Percentiles rank a stretch among this genome's conserved stretches.
These are phyloP conservation scores for Kudoa iwatai DNA, from an alignment of 30 jellyfish, hydroid and myxozoan genomes.

Conservation along the genomic window DNA sequence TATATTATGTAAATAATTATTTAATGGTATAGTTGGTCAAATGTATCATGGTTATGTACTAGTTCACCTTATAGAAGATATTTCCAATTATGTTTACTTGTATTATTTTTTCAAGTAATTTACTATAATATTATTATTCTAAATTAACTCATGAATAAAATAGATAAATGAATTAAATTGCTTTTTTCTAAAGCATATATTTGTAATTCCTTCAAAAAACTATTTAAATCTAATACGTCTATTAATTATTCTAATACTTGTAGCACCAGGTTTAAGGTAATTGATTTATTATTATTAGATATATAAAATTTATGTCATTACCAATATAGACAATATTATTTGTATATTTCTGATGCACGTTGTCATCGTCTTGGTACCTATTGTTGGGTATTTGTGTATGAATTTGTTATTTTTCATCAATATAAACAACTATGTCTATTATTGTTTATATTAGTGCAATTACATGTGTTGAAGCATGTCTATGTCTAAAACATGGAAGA, in stretches of 20 bases:
- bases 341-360: constrained; percentile 40
- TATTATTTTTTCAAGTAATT: too few relatives aligned
- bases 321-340: constrained; percentile 21
- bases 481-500: too few relatives aligned
- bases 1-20: too few relatives aligned
- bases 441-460: too few relatives aligned
- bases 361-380: constrained; percentile 53
- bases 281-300: background rate
- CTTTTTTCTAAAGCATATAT: constrained; percentile 48
- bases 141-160: too few relatives aligned
- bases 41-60: too few relatives aligned
- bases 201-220: constrained; percentile 40
- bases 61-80: too few relatives aligned
- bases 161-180: constrained; percentile 45
- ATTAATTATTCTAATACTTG: constrained; percentile 18
- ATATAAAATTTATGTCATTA: background rate
- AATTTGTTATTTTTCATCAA: background rate
- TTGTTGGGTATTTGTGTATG: constrained; percentile 73
- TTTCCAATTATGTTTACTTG: too few relatives aligned
- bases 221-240: constrained; percentile 26
- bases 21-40: too few relatives aligned
- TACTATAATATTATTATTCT: too few relatives aligned
- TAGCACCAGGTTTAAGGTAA: constrained; percentile 43
- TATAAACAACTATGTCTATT: too few relatives aligned
- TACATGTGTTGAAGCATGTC: too few relatives aligned